phyloP scores from a whole-genome alignment of 2,113 vertebrate species.

The Castor canadensis region DNA sequence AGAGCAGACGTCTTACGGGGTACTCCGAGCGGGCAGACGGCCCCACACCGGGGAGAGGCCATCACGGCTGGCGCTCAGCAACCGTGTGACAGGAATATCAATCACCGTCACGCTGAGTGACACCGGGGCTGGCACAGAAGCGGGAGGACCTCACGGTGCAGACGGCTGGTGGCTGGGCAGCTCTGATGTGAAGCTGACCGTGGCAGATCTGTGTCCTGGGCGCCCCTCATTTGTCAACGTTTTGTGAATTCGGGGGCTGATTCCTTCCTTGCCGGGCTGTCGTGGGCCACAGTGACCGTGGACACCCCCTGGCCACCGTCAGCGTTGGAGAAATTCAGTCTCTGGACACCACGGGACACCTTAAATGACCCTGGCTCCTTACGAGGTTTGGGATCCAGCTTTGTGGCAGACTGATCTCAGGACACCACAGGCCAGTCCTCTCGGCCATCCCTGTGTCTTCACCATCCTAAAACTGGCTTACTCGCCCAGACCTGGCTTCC shows the following conservation, averaged over 20 bases:
- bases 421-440: too few relatives aligned
- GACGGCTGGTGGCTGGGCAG: too few relatives aligned
- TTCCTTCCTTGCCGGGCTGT: background rate
- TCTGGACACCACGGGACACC: too few relatives aligned
- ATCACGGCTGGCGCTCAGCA: slow-evolving; percentile 77
- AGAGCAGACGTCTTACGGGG: slow-evolving; percentile 77
- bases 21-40: slow-evolving; percentile 83
- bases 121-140: background rate
- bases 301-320: background rate
- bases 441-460: too few relatives aligned
- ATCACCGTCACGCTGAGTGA: slow-evolving; percentile 55
- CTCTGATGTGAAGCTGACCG: background rate
- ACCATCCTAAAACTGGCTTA: too few relatives aligned
- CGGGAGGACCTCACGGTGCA: too few relatives aligned
- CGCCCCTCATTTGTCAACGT: too few relatives aligned
- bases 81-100: slow-evolving; percentile 71
- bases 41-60: slow-evolving; percentile 56
- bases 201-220: background rate
- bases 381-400: too few relatives aligned
- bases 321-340: too few relatives aligned
- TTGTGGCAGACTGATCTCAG: too few relatives aligned
- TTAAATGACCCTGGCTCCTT: too few relatives aligned
- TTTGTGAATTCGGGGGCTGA: too few relatives aligned
- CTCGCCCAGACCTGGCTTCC: background rate
- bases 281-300: background rate